phyloP scores from a whole-genome alignment of 2,888 invertebrate species.

The Eupithecia exiguata region DNA sequence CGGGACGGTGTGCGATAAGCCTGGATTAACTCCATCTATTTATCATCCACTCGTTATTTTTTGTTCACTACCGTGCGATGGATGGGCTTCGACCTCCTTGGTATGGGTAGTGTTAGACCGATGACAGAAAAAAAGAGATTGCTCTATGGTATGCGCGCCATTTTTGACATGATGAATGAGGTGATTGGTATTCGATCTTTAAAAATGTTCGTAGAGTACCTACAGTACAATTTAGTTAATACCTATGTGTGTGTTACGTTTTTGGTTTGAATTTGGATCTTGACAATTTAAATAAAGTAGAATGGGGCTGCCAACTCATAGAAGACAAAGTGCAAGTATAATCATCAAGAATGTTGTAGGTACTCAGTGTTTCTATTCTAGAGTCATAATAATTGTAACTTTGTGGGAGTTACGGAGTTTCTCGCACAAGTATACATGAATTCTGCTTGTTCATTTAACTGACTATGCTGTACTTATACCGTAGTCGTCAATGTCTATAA shows the following conservation, averaged over 20 bases:
- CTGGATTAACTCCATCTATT: conserved; percentile 81
- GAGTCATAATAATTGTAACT: background rate
- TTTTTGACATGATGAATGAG: conserved; percentile 7
- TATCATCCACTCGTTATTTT: conserved; percentile 77
- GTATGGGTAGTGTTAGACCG: conserved; percentile 48
- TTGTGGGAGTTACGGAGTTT: background rate
- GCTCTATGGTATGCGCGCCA: conserved; percentile 23
- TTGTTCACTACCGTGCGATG: conserved; percentile 74
- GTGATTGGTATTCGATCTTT: conserved; percentile 10
- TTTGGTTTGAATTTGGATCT: background rate
- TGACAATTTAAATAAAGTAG: background rate
- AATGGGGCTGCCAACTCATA: background rate
- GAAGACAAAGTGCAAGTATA: background rate
- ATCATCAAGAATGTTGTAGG: background rate
- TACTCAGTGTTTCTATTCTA: background rate
- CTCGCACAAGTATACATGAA: background rate
- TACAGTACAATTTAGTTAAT: background rate
- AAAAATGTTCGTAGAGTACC: background rate
- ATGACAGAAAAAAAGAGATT: conserved; percentile 46
- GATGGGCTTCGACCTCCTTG: conserved; percentile 65
- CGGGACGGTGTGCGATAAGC: conserved; percentile 79
- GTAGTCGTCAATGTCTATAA: background rate
- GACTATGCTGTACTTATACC: background rate
- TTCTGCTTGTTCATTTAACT: background rate
- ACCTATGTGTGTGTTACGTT: background rate